Evolutionary conservation across 2,797 vertebrate species (phyloP).

Genomic region (Eulemur mongoz): DNA sequence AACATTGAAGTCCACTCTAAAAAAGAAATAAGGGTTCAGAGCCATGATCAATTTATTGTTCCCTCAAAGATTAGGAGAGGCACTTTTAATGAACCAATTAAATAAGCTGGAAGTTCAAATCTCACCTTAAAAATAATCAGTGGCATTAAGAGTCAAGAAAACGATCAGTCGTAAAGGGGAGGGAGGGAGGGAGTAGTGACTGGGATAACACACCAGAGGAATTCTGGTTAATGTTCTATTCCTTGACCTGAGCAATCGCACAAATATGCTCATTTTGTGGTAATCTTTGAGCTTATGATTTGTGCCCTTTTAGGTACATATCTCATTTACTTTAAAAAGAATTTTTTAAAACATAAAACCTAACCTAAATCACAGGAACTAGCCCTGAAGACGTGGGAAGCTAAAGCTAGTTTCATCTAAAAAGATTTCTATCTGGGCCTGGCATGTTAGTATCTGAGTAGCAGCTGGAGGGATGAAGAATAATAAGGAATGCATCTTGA

Average conservation of each 20-base stretch:
- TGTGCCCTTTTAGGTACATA: background rate
- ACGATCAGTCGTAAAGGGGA: background rate
- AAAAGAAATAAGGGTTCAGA: constrained; percentile 63
- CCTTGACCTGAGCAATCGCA: background rate
- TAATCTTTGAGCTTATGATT: background rate
- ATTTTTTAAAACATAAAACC: background rate
- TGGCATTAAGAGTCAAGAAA: constrained; percentile 23
- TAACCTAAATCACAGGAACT: background rate
- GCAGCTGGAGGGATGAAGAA: background rate
- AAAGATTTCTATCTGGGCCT: background rate
- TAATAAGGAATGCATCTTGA: background rate
- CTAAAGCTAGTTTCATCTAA: background rate
- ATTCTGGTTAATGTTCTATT: background rate
- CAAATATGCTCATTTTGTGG: background rate
- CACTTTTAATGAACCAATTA: constrained; percentile 8
- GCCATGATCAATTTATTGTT: background rate
- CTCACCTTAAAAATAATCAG: constrained; percentile 41
- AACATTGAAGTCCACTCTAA: constrained; percentile 98
- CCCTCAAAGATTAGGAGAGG: background rate
- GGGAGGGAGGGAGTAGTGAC: background rate
- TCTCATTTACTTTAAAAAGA: constrained; percentile 17
- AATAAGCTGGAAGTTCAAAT: background rate
- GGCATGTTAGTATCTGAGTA: background rate
- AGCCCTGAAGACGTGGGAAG: background rate
- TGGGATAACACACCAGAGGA: background rate